Evolutionary conservation across 2,797 vertebrate genomes (phyloP).

Genomic region (Pyrrhura leucotis): DNA sequence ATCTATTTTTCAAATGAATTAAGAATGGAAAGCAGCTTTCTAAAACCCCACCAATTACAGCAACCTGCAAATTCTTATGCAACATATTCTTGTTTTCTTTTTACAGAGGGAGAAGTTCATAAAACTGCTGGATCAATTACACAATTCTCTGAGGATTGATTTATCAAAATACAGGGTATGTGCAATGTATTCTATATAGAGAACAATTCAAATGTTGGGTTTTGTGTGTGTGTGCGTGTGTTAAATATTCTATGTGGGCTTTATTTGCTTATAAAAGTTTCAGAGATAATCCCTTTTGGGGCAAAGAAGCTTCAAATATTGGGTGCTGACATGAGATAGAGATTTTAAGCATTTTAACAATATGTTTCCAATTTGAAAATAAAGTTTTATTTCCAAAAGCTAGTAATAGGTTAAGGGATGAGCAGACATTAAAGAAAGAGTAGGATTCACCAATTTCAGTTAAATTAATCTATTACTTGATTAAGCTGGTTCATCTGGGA

Average conservation of each 20-base stretch:
- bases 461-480: background rate
- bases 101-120: conserved; percentile 97
- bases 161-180: conserved; percentile 97
- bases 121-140: conserved; percentile 95
- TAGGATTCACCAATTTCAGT: background rate
- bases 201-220: background rate
- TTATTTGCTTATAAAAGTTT: background rate
- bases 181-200: background rate
- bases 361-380: background rate
- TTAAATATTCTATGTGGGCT: background rate
- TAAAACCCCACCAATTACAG: background rate
- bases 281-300: background rate
- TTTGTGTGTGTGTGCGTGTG: background rate
- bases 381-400: background rate
- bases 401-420: background rate
- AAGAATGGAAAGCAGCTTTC: background rate
- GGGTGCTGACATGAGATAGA: background rate
- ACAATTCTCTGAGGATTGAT: conserved; percentile 97
- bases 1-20: background rate
- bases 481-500: background rate
- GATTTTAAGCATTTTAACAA: background rate
- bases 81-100: conserved; percentile 57
- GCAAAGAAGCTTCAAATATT: background rate
- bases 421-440: background rate
- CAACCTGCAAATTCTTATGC: background rate